A percentile compares a stretch with the other conserved stretches of the same genome.
Evolutionary conservation across 2,797 vertebrate genomes (phyloP).

Genomic region (Oryzias dopingdopingensis): DNA sequence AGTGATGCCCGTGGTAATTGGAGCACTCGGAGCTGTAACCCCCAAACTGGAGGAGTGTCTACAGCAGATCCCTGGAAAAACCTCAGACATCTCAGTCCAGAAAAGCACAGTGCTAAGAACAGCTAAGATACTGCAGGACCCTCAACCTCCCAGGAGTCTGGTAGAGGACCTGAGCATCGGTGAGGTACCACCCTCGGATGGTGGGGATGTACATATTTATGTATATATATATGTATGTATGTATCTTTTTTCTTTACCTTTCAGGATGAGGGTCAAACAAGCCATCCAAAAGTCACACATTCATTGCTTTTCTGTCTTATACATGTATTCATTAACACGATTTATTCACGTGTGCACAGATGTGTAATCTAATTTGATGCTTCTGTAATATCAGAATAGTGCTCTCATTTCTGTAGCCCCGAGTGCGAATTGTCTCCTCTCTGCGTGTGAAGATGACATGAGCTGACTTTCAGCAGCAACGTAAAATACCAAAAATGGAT

Average conservation of each 20-base stretch:
- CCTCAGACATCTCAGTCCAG: too few species aligned
- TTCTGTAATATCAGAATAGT: slow-evolving; percentile 13
- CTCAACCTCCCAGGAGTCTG: too few species aligned
- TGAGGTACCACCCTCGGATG: too few species aligned
- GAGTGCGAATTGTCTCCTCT: slow-evolving; percentile 13
- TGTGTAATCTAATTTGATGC: slow-evolving; percentile 31
- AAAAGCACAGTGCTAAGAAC: too few species aligned
- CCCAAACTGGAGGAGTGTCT: too few species aligned
- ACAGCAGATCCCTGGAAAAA: too few species aligned
- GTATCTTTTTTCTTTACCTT: not conserved
- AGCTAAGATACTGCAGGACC: too few species aligned
- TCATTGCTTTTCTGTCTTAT: slow-evolving; percentile 22
- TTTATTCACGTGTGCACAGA: slow-evolving; percentile 14
- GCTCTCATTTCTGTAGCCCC: slow-evolving; percentile 13
- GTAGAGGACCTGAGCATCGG: too few species aligned
- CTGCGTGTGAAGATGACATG: slow-evolving; percentile 20
- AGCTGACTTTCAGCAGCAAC: slow-evolving; percentile 23
- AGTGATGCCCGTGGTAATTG: too few species aligned
- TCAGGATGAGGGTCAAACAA: not conserved
- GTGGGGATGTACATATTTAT: too few species aligned
- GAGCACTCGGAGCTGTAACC: too few species aligned
- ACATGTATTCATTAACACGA: slow-evolving; percentile 38
- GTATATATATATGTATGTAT: too few species aligned
- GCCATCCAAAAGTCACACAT: slow-evolving; percentile 11
- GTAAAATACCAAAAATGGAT: slow-evolving; percentile 30